A percentile compares a stretch with the other conserved stretches of the same genome.
These are phyloP conservation scores for Schrankia costaestrigalis DNA, from an alignment of 2,888 invertebrate species.

Conservation along the genomic window DNA sequence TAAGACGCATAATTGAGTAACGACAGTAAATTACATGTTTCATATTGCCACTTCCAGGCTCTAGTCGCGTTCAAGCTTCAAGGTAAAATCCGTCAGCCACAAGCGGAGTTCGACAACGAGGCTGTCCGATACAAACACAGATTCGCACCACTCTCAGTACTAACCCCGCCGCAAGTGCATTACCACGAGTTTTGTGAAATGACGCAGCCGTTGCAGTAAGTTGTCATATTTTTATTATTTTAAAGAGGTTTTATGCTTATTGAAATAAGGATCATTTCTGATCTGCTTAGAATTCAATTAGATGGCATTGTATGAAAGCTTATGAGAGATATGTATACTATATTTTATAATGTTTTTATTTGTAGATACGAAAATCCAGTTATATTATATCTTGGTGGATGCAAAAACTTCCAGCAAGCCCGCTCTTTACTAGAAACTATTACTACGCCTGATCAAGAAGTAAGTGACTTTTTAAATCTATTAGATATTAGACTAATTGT, in stretches of 20 bases:
- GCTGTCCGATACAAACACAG: constrained; percentile 97
- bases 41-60: too few relatives aligned
- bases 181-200: constrained; percentile 94
- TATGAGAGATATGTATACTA: background rate
- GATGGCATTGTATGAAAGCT: background rate
- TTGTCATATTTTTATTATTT: constrained; percentile 43
- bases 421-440: constrained; percentile 91
- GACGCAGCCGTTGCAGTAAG: constrained; percentile 84
- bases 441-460: constrained; percentile 89
- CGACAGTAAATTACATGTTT: too few relatives aligned
- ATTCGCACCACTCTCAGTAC: constrained; percentile 92
- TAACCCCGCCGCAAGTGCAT: constrained; percentile 94
- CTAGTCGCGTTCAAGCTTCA: constrained; percentile 93
- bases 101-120: constrained; percentile 95
- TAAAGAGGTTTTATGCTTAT: background rate
- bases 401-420: constrained; percentile 96
- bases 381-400: constrained; percentile 89
- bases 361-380: constrained; percentile 75
- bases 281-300: too few relatives aligned
- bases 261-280: too few relatives aligned
- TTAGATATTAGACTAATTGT: too few relatives aligned
- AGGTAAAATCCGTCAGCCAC: constrained; percentile 91
- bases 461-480: too few relatives aligned
- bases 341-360: background rate
- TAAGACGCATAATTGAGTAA: too few relatives aligned